Evolutionary conservation across 2,888 invertebrate genomes (phyloP).

Genomic region (Cephus sareptanus): DNA sequence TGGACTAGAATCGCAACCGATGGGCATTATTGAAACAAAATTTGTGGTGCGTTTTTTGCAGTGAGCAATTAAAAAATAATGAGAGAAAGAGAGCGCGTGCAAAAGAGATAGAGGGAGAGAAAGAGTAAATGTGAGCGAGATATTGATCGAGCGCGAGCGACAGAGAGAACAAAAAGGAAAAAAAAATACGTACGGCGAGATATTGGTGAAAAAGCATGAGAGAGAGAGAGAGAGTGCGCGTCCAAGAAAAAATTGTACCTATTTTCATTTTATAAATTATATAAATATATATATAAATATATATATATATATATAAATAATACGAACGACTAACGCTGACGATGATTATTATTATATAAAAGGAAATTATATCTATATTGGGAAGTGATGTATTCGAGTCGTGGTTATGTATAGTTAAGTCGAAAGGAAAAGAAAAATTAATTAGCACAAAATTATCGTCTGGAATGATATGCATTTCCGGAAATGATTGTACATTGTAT

Average conservation of each 20-base stretch:
- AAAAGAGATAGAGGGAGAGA: neutral
- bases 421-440: constrained; percentile 44
- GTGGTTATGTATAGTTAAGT: constrained; percentile 62
- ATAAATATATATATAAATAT: constrained; percentile 54
- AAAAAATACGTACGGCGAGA: constrained; percentile 34
- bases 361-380: constrained; percentile 65
- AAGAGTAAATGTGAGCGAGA: neutral
- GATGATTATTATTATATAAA: constrained; percentile 54
- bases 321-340: constrained; percentile 15
- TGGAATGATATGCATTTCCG: constrained; percentile 25
- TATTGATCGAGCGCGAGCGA: too few relatives aligned
- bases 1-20: constrained; percentile 67
- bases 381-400: constrained; percentile 63
- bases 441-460: constrained; percentile 36
- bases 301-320: constrained; percentile 54
- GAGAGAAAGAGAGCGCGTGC: constrained; percentile 29
- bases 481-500: constrained; percentile 62
- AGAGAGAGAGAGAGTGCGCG: neutral
- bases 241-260: constrained; percentile 58
- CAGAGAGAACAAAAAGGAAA: constrained; percentile 34
- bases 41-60: constrained; percentile 65
- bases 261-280: constrained; percentile 67
- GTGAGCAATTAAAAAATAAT: constrained; percentile 35
- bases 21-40: constrained; percentile 63
- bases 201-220: too few relatives aligned